Conservation (phyloP, 2,797 vertebrate genomes). For the Myripristis jacobus region DNA sequence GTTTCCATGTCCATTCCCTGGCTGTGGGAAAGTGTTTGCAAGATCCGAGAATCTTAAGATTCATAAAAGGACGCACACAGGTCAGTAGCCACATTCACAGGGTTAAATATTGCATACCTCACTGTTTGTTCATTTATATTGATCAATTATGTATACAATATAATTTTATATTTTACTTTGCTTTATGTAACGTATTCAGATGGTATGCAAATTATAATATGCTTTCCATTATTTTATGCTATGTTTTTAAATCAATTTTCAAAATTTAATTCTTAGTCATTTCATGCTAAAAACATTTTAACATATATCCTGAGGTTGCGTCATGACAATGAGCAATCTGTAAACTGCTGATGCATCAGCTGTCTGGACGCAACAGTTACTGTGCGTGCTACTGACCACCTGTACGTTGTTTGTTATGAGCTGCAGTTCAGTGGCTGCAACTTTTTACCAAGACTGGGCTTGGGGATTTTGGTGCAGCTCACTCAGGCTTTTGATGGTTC, state of each 20-base stretch:
- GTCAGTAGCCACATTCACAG: slow-evolving; percentile 84
- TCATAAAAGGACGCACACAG: slow-evolving; percentile 99
- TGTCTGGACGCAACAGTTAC: slow-evolving; percentile 40
- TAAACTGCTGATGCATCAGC: slow-evolving; percentile 16
- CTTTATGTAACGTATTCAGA: too few relatives aligned
- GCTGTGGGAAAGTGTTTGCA: slow-evolving; percentile 98
- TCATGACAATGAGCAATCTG: not conserved
- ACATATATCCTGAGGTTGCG: not conserved
- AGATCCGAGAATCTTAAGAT: slow-evolving; percentile 99
- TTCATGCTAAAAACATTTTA: not conserved
- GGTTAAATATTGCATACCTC: slow-evolving; percentile 1
- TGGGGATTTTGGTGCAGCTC: slow-evolving; percentile 64
- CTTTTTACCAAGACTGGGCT: slow-evolving; percentile 57
- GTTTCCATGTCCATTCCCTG: slow-evolving; percentile 98
- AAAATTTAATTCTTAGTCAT: not conserved
- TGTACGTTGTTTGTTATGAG: slow-evolving; percentile 55
- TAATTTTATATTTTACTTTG: not conserved
- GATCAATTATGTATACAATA: too few relatives aligned
- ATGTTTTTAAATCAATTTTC: not conserved
- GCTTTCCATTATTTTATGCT: not conserved
- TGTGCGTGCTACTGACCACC: slow-evolving; percentile 42
- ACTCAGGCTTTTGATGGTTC: slow-evolving; percentile 74
- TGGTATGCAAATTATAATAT: not conserved
- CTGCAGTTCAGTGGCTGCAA: slow-evolving; percentile 43
- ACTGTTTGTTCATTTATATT: not conserved